phyloP scores from a whole-genome alignment of 2,113 vertebrate genomes.

The Oncorhynchus nerka region DNA sequence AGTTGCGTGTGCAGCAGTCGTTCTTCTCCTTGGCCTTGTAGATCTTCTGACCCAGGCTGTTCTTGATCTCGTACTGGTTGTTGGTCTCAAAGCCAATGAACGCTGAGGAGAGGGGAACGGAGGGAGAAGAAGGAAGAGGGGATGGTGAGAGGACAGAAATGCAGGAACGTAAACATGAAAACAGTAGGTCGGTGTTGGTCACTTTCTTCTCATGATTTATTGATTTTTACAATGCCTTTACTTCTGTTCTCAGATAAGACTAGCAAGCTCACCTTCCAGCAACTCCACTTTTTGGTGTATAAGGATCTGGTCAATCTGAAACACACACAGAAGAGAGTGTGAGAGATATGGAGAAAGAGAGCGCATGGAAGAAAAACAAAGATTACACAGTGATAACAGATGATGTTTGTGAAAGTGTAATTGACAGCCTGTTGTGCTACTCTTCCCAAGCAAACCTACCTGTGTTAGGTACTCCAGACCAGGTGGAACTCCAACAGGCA shows the following conservation, averaged over 20 bases:
- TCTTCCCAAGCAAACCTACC: conserved; percentile 58
- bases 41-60: conserved; percentile 82
- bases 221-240: neutral
- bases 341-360: neutral
- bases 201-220: neutral
- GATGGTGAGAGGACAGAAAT: neutral
- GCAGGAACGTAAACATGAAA: neutral
- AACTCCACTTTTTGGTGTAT: conserved; percentile 87
- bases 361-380: neutral
- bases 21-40: conserved; percentile 85
- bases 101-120: conserved; percentile 56
- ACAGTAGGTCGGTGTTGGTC: neutral
- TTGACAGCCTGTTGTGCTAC: no score
- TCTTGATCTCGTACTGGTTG: conserved; percentile 86
- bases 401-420: no score
- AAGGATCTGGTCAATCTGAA: conserved; percentile 85
- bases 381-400: no score
- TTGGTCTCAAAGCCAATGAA: conserved; percentile 83
- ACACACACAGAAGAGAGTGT: neutral
- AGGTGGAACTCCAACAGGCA: conserved; percentile 73
- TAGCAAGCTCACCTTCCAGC: conserved; percentile 76
- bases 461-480: conserved; percentile 84
- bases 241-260: neutral
- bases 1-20: conserved; percentile 85
- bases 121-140: neutral